Base-by-base conservation (phyloP, 2,797 vertebrate genomes). In the Huso huso region DNA sequence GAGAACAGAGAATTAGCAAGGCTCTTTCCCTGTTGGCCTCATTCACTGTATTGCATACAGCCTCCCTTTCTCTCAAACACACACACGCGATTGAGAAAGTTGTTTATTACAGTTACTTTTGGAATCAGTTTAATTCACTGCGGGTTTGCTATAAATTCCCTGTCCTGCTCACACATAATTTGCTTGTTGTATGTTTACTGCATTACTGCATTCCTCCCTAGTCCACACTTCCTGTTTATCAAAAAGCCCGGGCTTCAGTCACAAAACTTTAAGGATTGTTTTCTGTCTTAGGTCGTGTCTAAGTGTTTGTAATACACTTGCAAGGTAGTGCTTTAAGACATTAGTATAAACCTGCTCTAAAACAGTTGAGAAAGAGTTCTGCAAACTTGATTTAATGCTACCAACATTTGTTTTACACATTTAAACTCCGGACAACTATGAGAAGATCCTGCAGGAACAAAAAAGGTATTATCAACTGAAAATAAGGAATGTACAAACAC, bases 61-160 rank as follows among this genome's bases (percentile, higher is more conserved):
- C 23, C 49, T 69, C 79, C 66, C 74, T 64, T 66, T 55, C 66
- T 61, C 70, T 83, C 23, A 37, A 37, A 37, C 23, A 37, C 23
- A 37, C 23, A 85, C 81, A 84, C 83, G 76, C 79, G 78, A 75
- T 72, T 79, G 75, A 73, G 70, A 77, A 72, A 75, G 13, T 11
- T 73, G 63, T 69, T 51, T 51, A 51, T 64, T 64, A 18, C 13
- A 51, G 48, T 51, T 64, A 15, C 53, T 49, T 64, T 13, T 49
- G 13, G 51, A 51, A 64, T 64, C 49, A 64, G 37, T 51, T 51
- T 10, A 49, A 52, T 52, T 51, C 49, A 52, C 51, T 51, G 51
- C 49, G 53, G 53, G 51, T 51, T 64, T 51, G 37, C 63, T 10
- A 6, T 13, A 18, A 13, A 51, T 64, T 49, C 53, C 63, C 51